These are phyloP conservation scores for Lethocerus indicus DNA, from an alignment of 1,140 invertebrate genomes.

Conservation along the genomic window DNA sequence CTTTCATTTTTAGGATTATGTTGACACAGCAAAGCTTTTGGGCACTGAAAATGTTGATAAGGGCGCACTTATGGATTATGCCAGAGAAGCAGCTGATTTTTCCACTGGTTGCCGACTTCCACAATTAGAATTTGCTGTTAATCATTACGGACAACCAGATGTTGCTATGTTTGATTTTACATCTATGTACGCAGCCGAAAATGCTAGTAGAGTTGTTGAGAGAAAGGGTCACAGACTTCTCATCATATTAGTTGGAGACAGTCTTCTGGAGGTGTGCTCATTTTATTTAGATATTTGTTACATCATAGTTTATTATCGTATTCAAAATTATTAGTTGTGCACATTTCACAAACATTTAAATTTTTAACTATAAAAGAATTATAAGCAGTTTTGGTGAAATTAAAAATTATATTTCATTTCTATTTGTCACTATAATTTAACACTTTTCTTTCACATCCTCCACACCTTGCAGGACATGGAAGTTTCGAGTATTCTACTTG, in stretches of 20 bases:
- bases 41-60: constrained; percentile 81
- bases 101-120: constrained; percentile 85
- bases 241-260: constrained; percentile 86
- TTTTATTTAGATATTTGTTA: no score
- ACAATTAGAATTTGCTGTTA: constrained; percentile 86
- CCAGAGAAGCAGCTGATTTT: constrained; percentile 88
- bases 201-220: constrained; percentile 70
- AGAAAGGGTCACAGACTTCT: constrained; percentile 61
- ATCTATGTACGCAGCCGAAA: constrained; percentile 94
- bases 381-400: no score
- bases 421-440: no score
- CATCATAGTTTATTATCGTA: no score
- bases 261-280: constrained; percentile 71
- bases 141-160: constrained; percentile 94
- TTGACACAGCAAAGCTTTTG: constrained; percentile 76
- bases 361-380: no score
- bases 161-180: constrained; percentile 99
- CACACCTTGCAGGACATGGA: not conserved
- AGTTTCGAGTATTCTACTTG: no score
- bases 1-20: constrained; percentile 48
- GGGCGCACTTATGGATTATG: constrained; percentile 77
- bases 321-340: no score
- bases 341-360: no score
- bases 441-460: no score
- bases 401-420: no score